Conservation (phyloP, 2,888 invertebrate genomes). For the Meteorus cinctellus region DNA sequence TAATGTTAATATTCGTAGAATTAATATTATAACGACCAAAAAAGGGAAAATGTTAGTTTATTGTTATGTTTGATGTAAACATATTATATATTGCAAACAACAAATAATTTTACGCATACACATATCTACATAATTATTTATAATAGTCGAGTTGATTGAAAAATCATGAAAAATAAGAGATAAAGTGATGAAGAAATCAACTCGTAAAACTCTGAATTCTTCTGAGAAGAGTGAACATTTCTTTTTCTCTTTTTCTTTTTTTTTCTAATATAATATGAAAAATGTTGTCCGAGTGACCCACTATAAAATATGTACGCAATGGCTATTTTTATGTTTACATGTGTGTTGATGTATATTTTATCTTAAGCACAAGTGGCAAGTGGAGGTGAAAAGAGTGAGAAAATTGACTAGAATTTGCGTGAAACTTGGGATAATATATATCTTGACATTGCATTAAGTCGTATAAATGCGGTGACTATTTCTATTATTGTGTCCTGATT, state of each 20-base stretch:
- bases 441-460: neutral
- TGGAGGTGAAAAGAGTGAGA: neutral
- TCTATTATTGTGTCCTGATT: neutral
- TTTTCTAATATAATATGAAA: constrained; percentile 13
- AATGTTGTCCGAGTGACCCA: constrained; percentile 27
- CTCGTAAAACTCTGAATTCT: constrained; percentile 14
- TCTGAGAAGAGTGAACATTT: neutral
- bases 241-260: neutral
- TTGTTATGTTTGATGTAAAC: constrained; percentile 4
- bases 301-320: neutral
- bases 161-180: neutral
- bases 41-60: neutral
- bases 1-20: neutral
- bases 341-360: neutral
- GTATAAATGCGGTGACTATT: neutral
- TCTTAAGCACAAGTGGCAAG: constrained; percentile 4
- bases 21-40: too few species aligned
- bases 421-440: constrained; percentile 5
- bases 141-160: neutral
- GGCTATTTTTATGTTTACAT: neutral
- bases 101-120: neutral
- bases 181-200: constrained; percentile 2
- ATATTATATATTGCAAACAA: neutral
- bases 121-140: neutral
- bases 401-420: constrained; percentile 20